These are phyloP conservation scores for Acrobasis repandana DNA, from an alignment of 2,888 invertebrate genomes.

Conservation along the genomic window DNA sequence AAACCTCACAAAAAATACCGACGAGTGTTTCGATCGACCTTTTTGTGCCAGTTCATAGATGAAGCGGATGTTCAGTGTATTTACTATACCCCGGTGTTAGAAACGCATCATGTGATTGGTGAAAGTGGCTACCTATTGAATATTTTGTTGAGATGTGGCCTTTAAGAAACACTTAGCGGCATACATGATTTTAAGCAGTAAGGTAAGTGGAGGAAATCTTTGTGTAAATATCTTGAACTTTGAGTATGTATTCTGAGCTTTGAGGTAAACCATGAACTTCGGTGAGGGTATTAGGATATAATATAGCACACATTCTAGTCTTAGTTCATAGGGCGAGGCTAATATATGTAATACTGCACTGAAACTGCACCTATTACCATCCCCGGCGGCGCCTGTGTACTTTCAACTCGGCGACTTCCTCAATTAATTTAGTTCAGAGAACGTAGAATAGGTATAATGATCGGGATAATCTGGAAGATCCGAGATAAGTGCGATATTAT, in stretches of 20 bases:
- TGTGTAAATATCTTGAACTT: no score
- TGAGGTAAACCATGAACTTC: no score
- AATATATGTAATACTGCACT: no score
- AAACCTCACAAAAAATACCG: slow-evolving; percentile 25
- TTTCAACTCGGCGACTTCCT: slow-evolving; percentile 19
- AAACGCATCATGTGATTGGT: slow-evolving; percentile 52
- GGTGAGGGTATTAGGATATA: no score
- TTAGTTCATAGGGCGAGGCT: no score
- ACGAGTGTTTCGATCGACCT: not conserved
- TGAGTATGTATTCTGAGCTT: no score
- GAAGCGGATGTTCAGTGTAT: slow-evolving; percentile 20
- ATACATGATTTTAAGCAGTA: slow-evolving; percentile 70
- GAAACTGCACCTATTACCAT: not conserved
- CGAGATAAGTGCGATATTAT: no score
- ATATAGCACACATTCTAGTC: no score
- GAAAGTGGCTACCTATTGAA: slow-evolving; percentile 68
- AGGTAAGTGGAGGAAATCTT: slow-evolving; percentile 48
- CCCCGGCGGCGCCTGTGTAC: not conserved
- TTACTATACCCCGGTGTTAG: slow-evolving; percentile 13
- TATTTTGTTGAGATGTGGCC: slow-evolving; percentile 69
- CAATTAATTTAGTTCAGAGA: slow-evolving; percentile 19
- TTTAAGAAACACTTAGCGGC: slow-evolving; percentile 64
- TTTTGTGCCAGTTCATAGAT: slow-evolving; percentile 7
- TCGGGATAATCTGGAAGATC: not conserved
- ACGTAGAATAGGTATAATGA: slow-evolving; percentile 8